Evolutionary conservation across 2,797 vertebrate species (phyloP).

Genomic region (Pipistrellus pygmaeus): DNA sequence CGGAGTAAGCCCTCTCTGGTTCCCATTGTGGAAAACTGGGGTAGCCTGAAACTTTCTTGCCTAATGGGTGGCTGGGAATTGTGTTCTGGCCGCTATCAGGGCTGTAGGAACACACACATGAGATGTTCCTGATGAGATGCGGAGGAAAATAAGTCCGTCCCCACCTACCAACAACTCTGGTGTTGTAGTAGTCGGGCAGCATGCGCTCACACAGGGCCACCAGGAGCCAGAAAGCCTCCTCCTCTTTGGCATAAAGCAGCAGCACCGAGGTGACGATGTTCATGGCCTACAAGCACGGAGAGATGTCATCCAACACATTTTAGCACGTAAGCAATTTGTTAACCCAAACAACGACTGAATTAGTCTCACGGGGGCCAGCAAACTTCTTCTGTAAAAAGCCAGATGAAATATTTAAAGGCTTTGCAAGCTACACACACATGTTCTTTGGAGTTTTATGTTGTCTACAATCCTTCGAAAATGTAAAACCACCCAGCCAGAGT

Average conservation of each 20-base stretch:
- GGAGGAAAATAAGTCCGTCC: background rate
- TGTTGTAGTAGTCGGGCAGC: constrained; percentile 99
- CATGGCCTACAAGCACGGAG: constrained; percentile 93
- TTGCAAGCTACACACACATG: background rate
- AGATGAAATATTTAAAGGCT: background rate
- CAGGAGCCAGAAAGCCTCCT: constrained; percentile 98
- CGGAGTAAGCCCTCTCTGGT: background rate
- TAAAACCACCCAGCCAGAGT: background rate
- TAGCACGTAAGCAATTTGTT: background rate
- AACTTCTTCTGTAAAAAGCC: background rate
- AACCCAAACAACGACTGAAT: background rate
- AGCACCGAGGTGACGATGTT: constrained; percentile 98
- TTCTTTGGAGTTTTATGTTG: background rate
- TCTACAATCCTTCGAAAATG: background rate
- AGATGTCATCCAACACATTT: background rate
- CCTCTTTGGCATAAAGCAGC: constrained; percentile 97
- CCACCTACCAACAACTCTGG: constrained; percentile 96
- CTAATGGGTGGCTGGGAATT: background rate
- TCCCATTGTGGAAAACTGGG: background rate
- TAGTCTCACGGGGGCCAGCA: background rate
- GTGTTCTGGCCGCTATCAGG: fast-evolving
- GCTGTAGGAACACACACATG: background rate
- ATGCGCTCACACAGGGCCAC: constrained; percentile 98
- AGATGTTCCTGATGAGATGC: background rate
- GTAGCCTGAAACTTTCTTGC: background rate